phyloP scores from a whole-genome alignment of 2,113 vertebrate genomes.

The Passer montanus region DNA sequence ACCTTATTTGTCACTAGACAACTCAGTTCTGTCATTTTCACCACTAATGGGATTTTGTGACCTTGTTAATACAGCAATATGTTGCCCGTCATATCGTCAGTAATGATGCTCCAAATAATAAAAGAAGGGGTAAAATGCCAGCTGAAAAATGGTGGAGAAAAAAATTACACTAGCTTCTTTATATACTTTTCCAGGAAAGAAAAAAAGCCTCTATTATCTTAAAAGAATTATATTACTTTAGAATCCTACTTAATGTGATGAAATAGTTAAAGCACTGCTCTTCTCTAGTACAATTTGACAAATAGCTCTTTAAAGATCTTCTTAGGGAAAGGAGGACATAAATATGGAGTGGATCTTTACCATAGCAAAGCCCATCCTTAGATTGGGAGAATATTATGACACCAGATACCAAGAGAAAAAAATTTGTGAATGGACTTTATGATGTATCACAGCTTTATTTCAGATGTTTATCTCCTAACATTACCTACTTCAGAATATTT shows the following conservation, averaged over 20 bases:
- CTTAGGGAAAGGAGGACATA: background rate
- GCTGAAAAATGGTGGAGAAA: background rate
- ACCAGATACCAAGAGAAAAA: background rate
- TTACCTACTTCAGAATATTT: background rate
- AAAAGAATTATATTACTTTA: slow-evolving; percentile 22
- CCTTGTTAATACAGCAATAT: slow-evolving; percentile 72
- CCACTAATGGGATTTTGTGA: slow-evolving; percentile 73
- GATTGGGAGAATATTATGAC: background rate
- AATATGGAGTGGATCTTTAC: slow-evolving; percentile 1
- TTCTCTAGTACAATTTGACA: background rate
- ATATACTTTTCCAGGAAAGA: slow-evolving; percentile 18
- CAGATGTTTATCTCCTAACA: background rate
- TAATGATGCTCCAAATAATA: slow-evolving; percentile 45
- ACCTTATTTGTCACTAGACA: slow-evolving; percentile 57
- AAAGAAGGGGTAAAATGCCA: background rate
- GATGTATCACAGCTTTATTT: background rate
- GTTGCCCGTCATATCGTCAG: slow-evolving; percentile 59
- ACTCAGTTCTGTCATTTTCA: slow-evolving; percentile 64
- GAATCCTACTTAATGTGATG: slow-evolving; percentile 14
- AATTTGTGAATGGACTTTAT: background rate
- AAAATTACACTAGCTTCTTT: slow-evolving; percentile 27
- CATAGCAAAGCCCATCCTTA: background rate
- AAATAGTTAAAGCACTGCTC: slow-evolving; percentile 38
- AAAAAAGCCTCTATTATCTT: slow-evolving; percentile 45
- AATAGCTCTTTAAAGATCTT: slow-evolving; percentile 14